These are phyloP conservation scores for Python bivittatus DNA, from an alignment of 2,113 vertebrate genomes.

Conservation along the genomic window DNA sequence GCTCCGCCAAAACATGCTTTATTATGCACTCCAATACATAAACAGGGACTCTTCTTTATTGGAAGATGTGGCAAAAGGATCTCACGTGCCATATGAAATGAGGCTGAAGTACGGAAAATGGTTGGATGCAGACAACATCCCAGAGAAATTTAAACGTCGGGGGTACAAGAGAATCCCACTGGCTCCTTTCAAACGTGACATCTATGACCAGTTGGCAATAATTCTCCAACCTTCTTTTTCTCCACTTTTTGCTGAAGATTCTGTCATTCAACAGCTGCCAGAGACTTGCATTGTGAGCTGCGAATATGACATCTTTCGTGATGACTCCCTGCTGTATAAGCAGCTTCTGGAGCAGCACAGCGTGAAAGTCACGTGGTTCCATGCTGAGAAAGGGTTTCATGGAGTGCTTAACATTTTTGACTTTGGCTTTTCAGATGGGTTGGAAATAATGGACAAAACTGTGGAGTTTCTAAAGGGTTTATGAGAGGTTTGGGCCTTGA, in stretches of 20 bases:
- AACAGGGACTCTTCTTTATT: slow-evolving; percentile 62
- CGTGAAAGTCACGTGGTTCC: slow-evolving; percentile 77
- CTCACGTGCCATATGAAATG: slow-evolving; percentile 75
- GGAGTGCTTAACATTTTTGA: slow-evolving; percentile 75
- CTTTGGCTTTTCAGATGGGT: slow-evolving; percentile 58
- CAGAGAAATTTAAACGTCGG: slow-evolving; percentile 70
- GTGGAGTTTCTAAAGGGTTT: slow-evolving; percentile 76
- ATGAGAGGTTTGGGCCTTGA: slow-evolving; percentile 1
- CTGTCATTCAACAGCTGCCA: slow-evolving; percentile 70
- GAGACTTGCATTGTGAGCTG: slow-evolving; percentile 81
- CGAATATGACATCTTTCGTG: slow-evolving; percentile 51
- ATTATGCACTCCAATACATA: slow-evolving; percentile 74
- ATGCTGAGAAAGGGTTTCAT: slow-evolving; percentile 79
- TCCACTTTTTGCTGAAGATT: slow-evolving; percentile 78
- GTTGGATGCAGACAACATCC: slow-evolving; percentile 78
- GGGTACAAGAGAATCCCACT: slow-evolving; percentile 40
- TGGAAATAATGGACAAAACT: slow-evolving; percentile 63
- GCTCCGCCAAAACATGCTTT: slow-evolving; percentile 50
- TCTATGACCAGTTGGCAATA: slow-evolving; percentile 70
- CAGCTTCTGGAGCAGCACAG: slow-evolving; percentile 81
- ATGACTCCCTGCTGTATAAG: slow-evolving; percentile 82
- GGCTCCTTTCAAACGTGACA: slow-evolving; percentile 65
- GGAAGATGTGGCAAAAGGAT: slow-evolving; percentile 67
- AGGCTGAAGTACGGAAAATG: slow-evolving; percentile 74
- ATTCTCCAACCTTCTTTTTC: slow-evolving; percentile 61